Base-by-base conservation (phyloP, 2,113 vertebrate genomes). In the Phycodurus eques region DNA sequence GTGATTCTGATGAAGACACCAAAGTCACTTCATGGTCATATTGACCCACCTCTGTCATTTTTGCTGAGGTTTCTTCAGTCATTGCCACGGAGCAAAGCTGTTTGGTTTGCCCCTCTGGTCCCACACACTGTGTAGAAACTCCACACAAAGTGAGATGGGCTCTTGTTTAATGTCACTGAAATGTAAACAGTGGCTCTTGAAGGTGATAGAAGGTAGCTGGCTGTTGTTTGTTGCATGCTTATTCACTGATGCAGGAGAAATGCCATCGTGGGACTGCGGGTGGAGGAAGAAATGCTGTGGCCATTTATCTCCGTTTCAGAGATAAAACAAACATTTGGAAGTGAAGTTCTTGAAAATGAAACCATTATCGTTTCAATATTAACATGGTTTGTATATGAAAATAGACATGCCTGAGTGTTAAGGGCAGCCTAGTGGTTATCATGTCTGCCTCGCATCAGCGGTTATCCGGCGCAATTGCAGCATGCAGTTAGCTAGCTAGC, bases 91-190 rank as follows among this genome's bases (percentile, higher is more conserved):
- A 19, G 15, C 17, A 19, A 51, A 19, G 17, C 17, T 73, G 13
- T 33, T 17, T 19, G 15, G 2, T 11, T n/a, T 11, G 19, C 33
- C 33, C 43, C 72, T 42, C 17, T 49, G 44, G 33, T 71, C 35
- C 10, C 56, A 49, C 43, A 73, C 20, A 62, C 39, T 43, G 19
- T 56, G 22, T 57, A 53, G 79, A 76, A 78, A 68, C 42, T 64
- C 49, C 65, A 74, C 62, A 62, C 53, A 75, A 74, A 79, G 61
- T 19, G 2, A 59, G 74, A 44, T n/a, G 22, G 27, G 4, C 33
- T 70, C 53, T 46, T 67, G 39, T 61, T 43, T 73, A 82, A 80
- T 62, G 79, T 82, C 66, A 77, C 56, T 83, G 66, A 83, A 83
- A 75, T 70, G 57, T 76, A 76, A 83, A 82, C 27, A 73, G 56